phyloP scores from a whole-genome alignment of 2,888 invertebrate species.

The Phlogophora meticulosa region DNA sequence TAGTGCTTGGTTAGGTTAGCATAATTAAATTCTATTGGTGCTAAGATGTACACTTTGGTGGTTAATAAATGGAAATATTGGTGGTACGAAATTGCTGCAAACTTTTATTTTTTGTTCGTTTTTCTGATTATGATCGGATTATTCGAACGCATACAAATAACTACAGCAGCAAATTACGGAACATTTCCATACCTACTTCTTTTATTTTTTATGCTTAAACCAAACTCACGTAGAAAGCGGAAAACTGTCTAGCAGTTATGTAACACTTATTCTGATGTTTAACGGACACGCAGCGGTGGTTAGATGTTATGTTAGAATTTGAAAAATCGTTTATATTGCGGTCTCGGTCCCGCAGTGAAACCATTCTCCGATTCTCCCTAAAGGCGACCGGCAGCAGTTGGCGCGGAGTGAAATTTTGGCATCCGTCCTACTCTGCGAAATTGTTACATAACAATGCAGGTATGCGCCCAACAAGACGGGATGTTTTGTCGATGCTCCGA shows the following conservation, averaged over 20 bases:
- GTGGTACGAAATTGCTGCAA: background rate
- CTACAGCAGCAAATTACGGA: constrained; percentile 15
- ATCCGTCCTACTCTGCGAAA: constrained; percentile 84
- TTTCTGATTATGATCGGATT: constrained; percentile 17
- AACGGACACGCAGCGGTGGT: constrained; percentile 50
- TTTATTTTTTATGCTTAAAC: constrained; percentile 32
- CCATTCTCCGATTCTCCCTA: constrained; percentile 59
- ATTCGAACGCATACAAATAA: constrained; percentile 6
- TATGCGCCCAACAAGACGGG: constrained; percentile 71
- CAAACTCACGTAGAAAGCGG: constrained; percentile 63
- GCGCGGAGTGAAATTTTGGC: constrained; percentile 83
- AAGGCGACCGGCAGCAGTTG: constrained; percentile 66
- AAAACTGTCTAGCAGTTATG: constrained; percentile 53
- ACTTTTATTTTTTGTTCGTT: constrained; percentile 2
- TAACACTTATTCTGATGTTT: constrained; percentile 51
- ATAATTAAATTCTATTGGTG: background rate
- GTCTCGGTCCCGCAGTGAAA: constrained; percentile 62
- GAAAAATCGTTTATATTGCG: constrained; percentile 55
- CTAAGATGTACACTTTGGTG: background rate
- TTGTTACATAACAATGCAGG: constrained; percentile 88
- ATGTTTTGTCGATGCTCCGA: constrained; percentile 67
- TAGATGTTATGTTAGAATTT: constrained; percentile 39
- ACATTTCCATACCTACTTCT: constrained; percentile 16
- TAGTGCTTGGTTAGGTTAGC: background rate
- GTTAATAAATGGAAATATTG: background rate